Base-by-base conservation (phyloP, 2,797 vertebrate genomes). In the Taenioides sp. region DNA sequence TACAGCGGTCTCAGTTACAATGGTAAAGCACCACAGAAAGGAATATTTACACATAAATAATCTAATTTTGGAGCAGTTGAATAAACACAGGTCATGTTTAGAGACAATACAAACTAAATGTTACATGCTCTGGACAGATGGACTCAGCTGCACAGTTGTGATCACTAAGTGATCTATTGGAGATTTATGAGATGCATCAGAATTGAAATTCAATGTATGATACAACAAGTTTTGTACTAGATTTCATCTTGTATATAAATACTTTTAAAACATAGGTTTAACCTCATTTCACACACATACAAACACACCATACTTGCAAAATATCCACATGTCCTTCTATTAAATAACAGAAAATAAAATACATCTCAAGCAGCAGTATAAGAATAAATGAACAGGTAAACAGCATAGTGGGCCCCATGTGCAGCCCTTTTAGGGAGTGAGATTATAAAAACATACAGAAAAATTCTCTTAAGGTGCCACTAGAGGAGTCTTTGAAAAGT, bases 21-120 rank as follows among this genome's bases (percentile, higher is more conserved):
- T 81, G 73, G 73, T 75, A 90, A 82, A 93, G 89, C 90, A 92
- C 89, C 90, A 92, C 86, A 88, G 82, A 84, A 87, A 86, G 73
- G 72, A 81, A 79, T 86, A 85, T 82, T 57, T 81, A 91, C 79
- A 89, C 67, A 87, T 75, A 83, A 83, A 89, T 83, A 78, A 73
- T 75, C 84, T 70, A 11, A 81, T 83, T 73, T 69, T 76, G 72
- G 71, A 84, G 65, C 69, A 22, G 70, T 70, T 80, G 81, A 23
- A 59, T 61, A 27, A 75, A 77, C 64, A 79, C 60, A 74, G 59
- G 73, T 71, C 65, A 76, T 82, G 80, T 84, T 62, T 2, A 74
- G 62, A 66, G 67, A 43, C 64, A 84, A 31, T 70, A 34, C 58
- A 66, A 75, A 80, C 84, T 81, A 28, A 74, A 86, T 66, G 57